A percentile compares a stretch with the other conserved stretches of the same genome.
phyloP scores from a whole-genome alignment of 2,113 vertebrate species.

The Hylia prasina region DNA sequence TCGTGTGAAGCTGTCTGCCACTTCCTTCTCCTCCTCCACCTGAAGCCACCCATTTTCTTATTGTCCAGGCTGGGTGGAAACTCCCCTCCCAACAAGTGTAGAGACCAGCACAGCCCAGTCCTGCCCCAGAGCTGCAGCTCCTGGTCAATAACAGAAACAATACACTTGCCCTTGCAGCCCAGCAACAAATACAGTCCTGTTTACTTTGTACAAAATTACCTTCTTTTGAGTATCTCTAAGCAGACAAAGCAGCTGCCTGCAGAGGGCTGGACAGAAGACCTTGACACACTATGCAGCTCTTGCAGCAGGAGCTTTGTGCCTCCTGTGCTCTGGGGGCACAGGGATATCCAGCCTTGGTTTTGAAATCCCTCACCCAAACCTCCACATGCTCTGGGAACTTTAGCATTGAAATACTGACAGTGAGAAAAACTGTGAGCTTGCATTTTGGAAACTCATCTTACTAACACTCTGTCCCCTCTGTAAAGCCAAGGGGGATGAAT shows the following conservation, averaged over 20 bases:
- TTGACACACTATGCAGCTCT: not conserved
- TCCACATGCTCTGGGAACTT: not conserved
- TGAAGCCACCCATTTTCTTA: not conserved
- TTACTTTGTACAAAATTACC: not conserved
- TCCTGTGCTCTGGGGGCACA: fast-evolving
- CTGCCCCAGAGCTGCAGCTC: not conserved
- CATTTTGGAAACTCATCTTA: not conserved
- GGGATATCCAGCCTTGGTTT: not conserved
- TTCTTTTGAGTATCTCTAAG: not conserved
- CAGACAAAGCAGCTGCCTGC: not conserved
- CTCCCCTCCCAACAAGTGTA: not conserved
- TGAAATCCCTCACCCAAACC: not conserved
- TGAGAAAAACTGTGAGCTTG: not conserved
- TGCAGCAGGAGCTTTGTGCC: not conserved
- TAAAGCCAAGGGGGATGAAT: not conserved
- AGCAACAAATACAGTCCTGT: not conserved
- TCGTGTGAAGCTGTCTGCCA: fast-evolving
- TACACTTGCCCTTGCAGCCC: not conserved
- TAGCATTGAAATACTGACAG: not conserved
- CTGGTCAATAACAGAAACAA: not conserved
- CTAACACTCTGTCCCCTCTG: not conserved
- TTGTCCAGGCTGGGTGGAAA: not conserved
- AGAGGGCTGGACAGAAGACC: not conserved
- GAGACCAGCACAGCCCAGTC: not conserved
- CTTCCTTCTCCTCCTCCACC: not conserved